Base-by-base conservation (phyloP, 2,888 invertebrate species). In the Oscheius myriophilus region DNA sequence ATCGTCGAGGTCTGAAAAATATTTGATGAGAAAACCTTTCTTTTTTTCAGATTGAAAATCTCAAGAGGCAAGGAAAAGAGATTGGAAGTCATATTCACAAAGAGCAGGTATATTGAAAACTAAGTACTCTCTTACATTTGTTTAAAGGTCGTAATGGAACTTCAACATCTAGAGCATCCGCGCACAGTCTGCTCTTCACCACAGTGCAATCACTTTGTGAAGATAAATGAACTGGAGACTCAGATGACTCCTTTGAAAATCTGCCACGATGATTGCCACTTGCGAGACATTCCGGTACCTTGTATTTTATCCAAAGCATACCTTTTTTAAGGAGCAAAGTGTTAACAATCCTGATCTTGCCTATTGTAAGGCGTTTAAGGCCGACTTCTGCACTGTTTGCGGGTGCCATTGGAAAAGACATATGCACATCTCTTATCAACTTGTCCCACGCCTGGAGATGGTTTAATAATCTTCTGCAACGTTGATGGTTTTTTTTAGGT, bases 1-100 rank as follows among this genome's bases (percentile, higher is more conserved):
- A n/a, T 18, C 11, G n/a, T 6, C 3, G n/a, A n/a, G 21, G 21
- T 46, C 2, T 46, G 18, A n/a, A 4, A n/a, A n/a, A n/a, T n/a
- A n/a, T n/a, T n/a, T n/a, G 25, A 61, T 18, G 61, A 61, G 14
- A 59, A 59, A 11, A 59, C n/a, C 25, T 51, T 18, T 12, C 12
- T 18, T 18, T 21, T 14, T 51, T 49, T 49, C 49, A 51, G 51
- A 51, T 51, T 23, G 25, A 51, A 51, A 11, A 18, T 51, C 18
- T 51, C 2, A 12, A 14, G 7, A 18, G 2, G 12, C 51, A 18
- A 18, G 12, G 12, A 25, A n/a, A 12, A 3, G 25, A 51, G 12
- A 23, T 51, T 21, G 18, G 51, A 2, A 23, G 23, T 2, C 51
- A 51, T 12, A 11, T 51, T 11, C 12, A 51, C 21, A 51, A 51